Evolutionary conservation across 2,797 vertebrate genomes (phyloP).

Genomic region (Carapus acus): DNA sequence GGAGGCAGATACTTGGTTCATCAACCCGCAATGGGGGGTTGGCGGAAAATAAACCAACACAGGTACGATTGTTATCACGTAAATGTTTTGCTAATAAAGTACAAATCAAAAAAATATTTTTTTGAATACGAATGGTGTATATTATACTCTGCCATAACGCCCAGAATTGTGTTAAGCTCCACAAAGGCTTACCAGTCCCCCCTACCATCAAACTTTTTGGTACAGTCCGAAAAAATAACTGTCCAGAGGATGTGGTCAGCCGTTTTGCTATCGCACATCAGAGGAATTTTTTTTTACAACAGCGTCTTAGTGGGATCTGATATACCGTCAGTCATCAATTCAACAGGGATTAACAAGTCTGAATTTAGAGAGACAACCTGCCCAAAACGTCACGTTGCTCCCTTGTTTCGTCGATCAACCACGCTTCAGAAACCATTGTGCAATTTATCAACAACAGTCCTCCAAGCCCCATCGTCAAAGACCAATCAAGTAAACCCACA

Average conservation of each 20-base stretch:
- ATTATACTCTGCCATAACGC: neutral
- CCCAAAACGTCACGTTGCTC: neutral
- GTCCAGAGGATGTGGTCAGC: slow-evolving; percentile 46
- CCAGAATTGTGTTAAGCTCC: neutral
- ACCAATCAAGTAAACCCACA: neutral
- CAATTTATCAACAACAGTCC: neutral
- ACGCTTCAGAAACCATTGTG: neutral
- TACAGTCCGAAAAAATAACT: slow-evolving; percentile 62
- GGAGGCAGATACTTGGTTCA: slow-evolving; percentile 15
- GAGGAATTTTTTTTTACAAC: too few species aligned
- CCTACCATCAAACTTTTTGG: slow-evolving; percentile 59
- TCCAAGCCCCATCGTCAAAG: neutral
- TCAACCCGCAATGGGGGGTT: neutral
- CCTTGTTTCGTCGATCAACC: too few species aligned
- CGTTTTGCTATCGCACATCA: neutral
- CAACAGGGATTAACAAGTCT: neutral
- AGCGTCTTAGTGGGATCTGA: neutral
- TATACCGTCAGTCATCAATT: accelerated
- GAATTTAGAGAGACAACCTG: neutral
- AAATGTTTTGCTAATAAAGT: neutral
- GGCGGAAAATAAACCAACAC: accelerated
- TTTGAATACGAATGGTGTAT: neutral
- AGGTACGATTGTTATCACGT: accelerated
- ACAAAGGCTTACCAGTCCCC: neutral
- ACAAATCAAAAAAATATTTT: accelerated